A percentile compares a stretch with the other conserved stretches of the same genome.
Evolutionary conservation across 2,797 vertebrate species (phyloP).

Genomic region (Brachyrhaphis roseni): DNA sequence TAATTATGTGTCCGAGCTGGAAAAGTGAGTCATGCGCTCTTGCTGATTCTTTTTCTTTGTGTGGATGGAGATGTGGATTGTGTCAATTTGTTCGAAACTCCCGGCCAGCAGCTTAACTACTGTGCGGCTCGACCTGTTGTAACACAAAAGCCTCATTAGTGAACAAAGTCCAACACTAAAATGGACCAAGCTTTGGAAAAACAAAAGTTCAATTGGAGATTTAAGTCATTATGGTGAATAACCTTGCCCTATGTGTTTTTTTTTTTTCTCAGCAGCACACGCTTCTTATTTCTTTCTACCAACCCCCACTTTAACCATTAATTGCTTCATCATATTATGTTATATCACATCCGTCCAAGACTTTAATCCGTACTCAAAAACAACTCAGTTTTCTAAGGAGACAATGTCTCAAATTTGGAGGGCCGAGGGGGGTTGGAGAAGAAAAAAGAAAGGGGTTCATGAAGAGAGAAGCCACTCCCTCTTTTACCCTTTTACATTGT

Average conservation of each 20-base stretch:
- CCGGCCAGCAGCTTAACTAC: slow-evolving; percentile 11
- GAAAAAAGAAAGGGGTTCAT: slow-evolving; percentile 57
- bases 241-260: slow-evolving; percentile 5
- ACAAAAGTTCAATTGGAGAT: slow-evolving; percentile 7
- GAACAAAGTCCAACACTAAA: background rate
- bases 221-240: background rate
- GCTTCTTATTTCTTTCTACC: slow-evolving; percentile 18
- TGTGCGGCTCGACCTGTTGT: background rate
- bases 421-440: slow-evolving; percentile 27
- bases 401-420: slow-evolving; percentile 55
- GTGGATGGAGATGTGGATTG: slow-evolving; percentile 13
- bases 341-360: slow-evolving; percentile 32
- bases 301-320: slow-evolving; percentile 26
- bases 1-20: slow-evolving; percentile 20
- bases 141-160: slow-evolving; percentile 10
- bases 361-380: slow-evolving; percentile 50
- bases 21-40: slow-evolving; percentile 12
- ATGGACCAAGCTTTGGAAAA: background rate
- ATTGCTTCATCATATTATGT: background rate
- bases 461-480: slow-evolving; percentile 61
- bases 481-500: slow-evolving; percentile 63
- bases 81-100: slow-evolving; percentile 23
- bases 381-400: slow-evolving; percentile 53
- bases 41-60: slow-evolving; percentile 10
- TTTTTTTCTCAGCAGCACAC: background rate